Conservation (phyloP, 1,140 invertebrate genomes). For the Anoplophora glabripennis region DNA sequence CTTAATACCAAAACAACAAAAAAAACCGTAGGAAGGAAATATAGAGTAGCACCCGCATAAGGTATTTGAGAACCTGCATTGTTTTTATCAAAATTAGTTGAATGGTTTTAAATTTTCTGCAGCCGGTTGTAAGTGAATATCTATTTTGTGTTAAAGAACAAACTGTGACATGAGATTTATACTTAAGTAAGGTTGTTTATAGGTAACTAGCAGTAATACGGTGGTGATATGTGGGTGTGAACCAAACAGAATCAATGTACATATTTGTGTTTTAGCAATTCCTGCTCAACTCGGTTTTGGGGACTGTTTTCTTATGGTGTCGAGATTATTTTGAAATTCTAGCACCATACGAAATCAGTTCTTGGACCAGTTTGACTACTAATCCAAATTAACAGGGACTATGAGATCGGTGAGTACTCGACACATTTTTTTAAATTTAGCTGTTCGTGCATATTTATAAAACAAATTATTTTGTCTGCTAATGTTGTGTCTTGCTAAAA, state of each 20-base stretch:
- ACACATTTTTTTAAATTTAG: too few relatives aligned
- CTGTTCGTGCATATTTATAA: too few relatives aligned
- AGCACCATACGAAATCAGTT: conserved; percentile 48
- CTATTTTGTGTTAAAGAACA: conserved; percentile 36
- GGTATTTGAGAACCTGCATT: not conserved
- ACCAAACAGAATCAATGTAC: not conserved
- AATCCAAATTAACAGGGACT: too few relatives aligned
- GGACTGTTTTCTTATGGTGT: conserved; percentile 51
- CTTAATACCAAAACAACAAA: conserved; percentile 17
- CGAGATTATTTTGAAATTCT: conserved; percentile 31
- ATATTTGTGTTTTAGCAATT: not conserved
- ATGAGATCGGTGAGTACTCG: too few relatives aligned
- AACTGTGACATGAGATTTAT: conserved; percentile 32
- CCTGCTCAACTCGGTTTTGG: conserved; percentile 23
- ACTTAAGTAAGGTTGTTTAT: conserved; percentile 29
- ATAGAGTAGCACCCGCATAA: conserved; percentile 2
- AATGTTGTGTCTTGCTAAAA: too few relatives aligned
- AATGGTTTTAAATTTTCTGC: conserved; percentile 30
- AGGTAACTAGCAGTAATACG: conserved; percentile 16
- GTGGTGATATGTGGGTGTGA: conserved; percentile 12
- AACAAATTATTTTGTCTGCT: too few relatives aligned
- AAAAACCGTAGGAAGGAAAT: conserved; percentile 16
- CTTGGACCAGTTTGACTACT: conserved; percentile 28
- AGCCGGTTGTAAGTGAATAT: conserved; percentile 35
- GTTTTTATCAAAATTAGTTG: conserved; percentile 24